Base-by-base conservation (phyloP, 1,140 invertebrate genomes). In the Bombus vancouverensis region DNA sequence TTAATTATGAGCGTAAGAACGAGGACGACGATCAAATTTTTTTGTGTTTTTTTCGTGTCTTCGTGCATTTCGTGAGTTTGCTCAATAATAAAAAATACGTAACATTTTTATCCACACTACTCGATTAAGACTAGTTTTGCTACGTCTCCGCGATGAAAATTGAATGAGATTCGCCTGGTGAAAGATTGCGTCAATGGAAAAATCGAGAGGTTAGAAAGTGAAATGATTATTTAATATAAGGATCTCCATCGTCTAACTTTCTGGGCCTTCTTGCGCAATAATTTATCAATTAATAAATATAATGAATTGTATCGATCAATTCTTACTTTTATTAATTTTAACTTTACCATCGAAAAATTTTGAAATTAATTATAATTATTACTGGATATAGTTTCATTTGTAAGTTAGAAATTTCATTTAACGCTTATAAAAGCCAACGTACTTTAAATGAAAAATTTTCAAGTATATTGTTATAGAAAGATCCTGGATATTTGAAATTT, bases 81-180 rank as follows among this genome's bases (percentile, higher is more conserved):
- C 22, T 37, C 47, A 76, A 53, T 76, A 12, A 53, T 37, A 76
- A 76, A 76, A 57, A 57, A 74, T 32, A 32, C n/a, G 9, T 74
- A 53, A 74, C 42, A 53, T 22, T 70, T 70, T 70, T 39, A 39
- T 70, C 22, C 9, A 70, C 22, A 18, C 18, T 70, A 70, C 68
- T 70, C 68, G 32, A 70, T 39, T 39, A 70, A 70, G 15, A 37
- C 22, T 70, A 39, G 37, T 70, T 37, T 73, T 42, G 15, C 71
- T 25, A 74, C 28, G 2, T 34, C 18, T 74, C 47, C 9, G 15
- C 18, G 42, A 53, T 47, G 8, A 5, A 53, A 74, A 74, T 74
- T 25, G 18, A 74, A 32, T 32, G 22, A 6, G 25, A 53, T 42
- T 53, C 9, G 15, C 25, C 47, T 22, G 18, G 15, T 22, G 10